Base-by-base conservation (phyloP, 2,113 vertebrate species). In the Archocentrus centrarchus region DNA sequence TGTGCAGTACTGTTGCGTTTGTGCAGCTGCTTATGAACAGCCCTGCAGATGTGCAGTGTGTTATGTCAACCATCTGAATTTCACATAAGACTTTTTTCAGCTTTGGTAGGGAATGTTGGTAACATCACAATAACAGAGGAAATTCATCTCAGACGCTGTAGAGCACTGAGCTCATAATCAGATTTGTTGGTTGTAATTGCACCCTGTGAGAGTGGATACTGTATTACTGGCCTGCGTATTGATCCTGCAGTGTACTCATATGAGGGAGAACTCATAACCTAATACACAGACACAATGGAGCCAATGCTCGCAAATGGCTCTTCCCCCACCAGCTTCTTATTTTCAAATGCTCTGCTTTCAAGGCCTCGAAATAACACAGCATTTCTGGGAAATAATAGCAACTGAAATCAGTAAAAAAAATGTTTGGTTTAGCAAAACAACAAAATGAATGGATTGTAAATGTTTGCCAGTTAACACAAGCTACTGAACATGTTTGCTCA, bases 181-280 rank as follows among this genome's bases (percentile, higher is more conserved):
- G 87, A 92, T 96, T 94, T 94, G 84, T 88, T 87, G 63, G 87
- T 93, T 88, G 88, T 94, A 95, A 95, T 92, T 93, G 86, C 91
- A 89, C 87, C 91, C 87, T 84, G 88, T 88, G 88, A 95, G 94
- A 92, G 91, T 86, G 91, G 91, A 91, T 94, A 88, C 83, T 89
- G 82, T 93, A 93, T 93, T 93, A 89, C 92, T 89, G 79, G 87
- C 77, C 59, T 85, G 86, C 84, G 87, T 95, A 95, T 94, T 92
- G 95, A 95, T 95, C 91, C 76, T 62, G 70, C 79, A 87, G 63
- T 76, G 77, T 81, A 80, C 84, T 91, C 84, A 80, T 76, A 90
- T 87, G 87, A 90, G 82, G 82, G 86, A 75, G 70, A 90, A 89
- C 86, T 93, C 88, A 91, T 91, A 93, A 91, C 91, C 87, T 90